These are phyloP conservation scores for Agriopis leucophaearia DNA, from an alignment of 2,888 invertebrate species.

Conservation along the genomic window DNA sequence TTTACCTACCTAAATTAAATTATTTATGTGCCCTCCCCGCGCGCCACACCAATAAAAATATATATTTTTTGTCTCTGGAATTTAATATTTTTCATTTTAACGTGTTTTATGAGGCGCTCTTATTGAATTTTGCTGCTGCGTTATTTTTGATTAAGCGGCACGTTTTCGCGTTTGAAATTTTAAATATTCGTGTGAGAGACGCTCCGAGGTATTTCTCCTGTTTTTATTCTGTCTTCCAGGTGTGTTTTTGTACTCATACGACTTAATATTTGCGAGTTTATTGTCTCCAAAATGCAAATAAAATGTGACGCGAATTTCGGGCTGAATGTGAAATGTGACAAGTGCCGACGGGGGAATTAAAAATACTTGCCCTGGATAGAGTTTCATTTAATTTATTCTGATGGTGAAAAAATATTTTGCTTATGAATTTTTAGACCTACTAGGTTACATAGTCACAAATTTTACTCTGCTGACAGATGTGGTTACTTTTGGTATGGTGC, in stretches of 20 bases:
- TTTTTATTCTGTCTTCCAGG: constrained; percentile 51
- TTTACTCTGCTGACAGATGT: background rate
- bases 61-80: constrained; percentile 75
- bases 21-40: constrained; percentile 67
- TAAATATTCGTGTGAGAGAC: constrained; percentile 61
- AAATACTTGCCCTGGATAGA: constrained; percentile 41
- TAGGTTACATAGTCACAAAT: background rate
- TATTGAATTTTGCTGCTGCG: constrained; percentile 77
- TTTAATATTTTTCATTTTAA: constrained; percentile 82
- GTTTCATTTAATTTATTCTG: constrained; percentile 46
- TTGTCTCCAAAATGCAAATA: constrained; percentile 47
- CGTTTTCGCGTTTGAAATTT: constrained; percentile 60
- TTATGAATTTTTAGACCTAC: constrained; percentile 25
- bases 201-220: constrained; percentile 52
- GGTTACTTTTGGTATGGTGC: background rate
- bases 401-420: constrained; percentile 41
- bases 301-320: constrained; percentile 46
- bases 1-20: constrained; percentile 66
- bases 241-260: constrained; percentile 41
- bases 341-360: constrained; percentile 42
- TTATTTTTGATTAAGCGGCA: constrained; percentile 77
- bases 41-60: constrained; percentile 63
- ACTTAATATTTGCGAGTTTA: constrained; percentile 48
- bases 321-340: constrained; percentile 43
- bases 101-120: constrained; percentile 75